phyloP scores from a whole-genome alignment of 2,888 invertebrate genomes.

The Phlogophora meticulosa region DNA sequence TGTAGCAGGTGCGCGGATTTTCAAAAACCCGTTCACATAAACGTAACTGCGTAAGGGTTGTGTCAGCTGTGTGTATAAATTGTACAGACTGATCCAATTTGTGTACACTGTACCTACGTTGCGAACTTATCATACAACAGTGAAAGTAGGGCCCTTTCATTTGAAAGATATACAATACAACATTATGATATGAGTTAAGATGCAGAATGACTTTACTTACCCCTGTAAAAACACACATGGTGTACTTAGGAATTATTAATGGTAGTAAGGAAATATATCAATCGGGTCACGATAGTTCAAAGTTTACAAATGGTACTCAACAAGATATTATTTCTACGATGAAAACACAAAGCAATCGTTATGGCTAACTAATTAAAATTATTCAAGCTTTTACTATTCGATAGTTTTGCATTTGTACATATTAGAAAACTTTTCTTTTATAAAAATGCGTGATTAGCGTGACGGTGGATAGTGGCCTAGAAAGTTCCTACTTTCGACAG shows the following conservation, averaged over 20 bases:
- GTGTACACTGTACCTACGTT: too few relatives aligned
- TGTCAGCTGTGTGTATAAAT: neutral
- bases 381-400: conserved; percentile 52
- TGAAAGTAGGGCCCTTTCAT: conserved; percentile 45
- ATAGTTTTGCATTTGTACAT: conserved; percentile 56
- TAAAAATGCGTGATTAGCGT: conserved; percentile 86
- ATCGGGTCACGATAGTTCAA: conserved; percentile 1
- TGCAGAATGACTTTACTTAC: neutral
- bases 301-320: neutral
- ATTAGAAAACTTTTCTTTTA: conserved; percentile 82
- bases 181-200: conserved; percentile 21
- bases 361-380: conserved; percentile 37
- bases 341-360: conserved; percentile 5
- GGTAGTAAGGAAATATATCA: conserved; percentile 8
- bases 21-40: neutral
- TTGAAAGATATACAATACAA: conserved; percentile 23
- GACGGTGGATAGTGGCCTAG: conserved; percentile 85
- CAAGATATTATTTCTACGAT: conserved; percentile 3
- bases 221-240: neutral
- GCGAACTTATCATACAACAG: conserved; percentile 1
- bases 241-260: conserved; percentile 4
- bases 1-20: neutral
- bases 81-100: neutral
- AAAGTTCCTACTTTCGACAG: conserved; percentile 87
- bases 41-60: neutral